Evolutionary conservation across 1,140 invertebrate genomes (phyloP).

Genomic region (Calosoma granatense): DNA sequence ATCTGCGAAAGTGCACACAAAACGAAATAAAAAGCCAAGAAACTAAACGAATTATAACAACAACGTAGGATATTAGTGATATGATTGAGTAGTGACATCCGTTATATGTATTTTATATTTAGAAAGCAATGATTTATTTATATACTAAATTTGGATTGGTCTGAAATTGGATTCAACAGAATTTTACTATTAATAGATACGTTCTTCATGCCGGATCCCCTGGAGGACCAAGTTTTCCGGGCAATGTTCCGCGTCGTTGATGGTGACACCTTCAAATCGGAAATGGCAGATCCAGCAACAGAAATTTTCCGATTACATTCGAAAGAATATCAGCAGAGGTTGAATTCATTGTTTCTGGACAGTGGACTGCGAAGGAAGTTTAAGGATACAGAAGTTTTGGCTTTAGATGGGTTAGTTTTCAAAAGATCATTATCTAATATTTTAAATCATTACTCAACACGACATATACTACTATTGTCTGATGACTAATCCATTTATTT

Average conservation of each 20-base stretch:
- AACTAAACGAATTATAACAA: too few species aligned
- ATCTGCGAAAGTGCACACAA: too few species aligned
- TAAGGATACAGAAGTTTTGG: conserved; percentile 56
- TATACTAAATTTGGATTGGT: too few species aligned
- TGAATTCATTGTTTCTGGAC: conserved; percentile 62
- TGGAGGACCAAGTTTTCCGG: conserved; percentile 67
- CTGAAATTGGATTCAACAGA: not conserved
- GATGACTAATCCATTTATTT: too few species aligned
- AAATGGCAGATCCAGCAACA: conserved; percentile 54
- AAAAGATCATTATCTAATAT: not conserved
- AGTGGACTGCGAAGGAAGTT: conserved; percentile 60
- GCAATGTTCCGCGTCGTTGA: conserved; percentile 59
- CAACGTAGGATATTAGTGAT: too few species aligned
- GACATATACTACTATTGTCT: too few species aligned
- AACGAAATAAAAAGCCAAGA: too few species aligned
- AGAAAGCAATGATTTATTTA: too few species aligned
- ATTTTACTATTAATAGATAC: conserved; percentile 50
- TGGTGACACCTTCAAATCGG: conserved; percentile 52
- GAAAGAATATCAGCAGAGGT: conserved; percentile 59
- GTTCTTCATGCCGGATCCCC: conserved; percentile 62
- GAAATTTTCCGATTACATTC: conserved; percentile 53
- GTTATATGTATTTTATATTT: too few species aligned
- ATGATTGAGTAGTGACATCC: too few species aligned
- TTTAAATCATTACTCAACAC: too few species aligned
- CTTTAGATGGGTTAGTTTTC: conserved; percentile 64